These are phyloP conservation scores for Merluccius polli DNA, from an alignment of 2,797 vertebrate species.

Conservation along the genomic window DNA sequence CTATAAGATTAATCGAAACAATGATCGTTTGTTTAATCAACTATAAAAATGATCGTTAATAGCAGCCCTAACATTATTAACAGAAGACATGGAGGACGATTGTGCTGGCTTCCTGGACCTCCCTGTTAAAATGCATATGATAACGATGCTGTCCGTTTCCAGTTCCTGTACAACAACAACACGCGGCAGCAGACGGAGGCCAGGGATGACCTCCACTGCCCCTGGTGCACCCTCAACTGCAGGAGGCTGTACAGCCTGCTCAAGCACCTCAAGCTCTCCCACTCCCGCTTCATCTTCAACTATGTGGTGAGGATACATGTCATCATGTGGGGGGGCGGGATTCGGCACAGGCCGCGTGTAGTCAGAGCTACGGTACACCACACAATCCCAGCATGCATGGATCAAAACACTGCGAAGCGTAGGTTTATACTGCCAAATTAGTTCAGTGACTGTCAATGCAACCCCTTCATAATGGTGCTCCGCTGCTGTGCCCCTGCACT, in stretches of 20 bases:
- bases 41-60: too few relatives aligned
- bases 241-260: conserved; percentile 97
- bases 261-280: conserved; percentile 98
- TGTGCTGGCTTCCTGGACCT: background rate
- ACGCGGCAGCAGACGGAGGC: conserved; percentile 97
- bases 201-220: conserved; percentile 94
- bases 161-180: conserved; percentile 98
- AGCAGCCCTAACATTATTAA: too few relatives aligned
- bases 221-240: conserved; percentile 98
- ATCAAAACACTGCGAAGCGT: background rate
- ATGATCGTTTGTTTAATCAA: too few relatives aligned
- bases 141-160: conserved; percentile 23
- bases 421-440: background rate
- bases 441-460: background rate
- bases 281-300: conserved; percentile 98
- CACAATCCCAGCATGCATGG: background rate
- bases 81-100: background rate
- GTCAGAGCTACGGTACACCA: too few relatives aligned
- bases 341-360: too few relatives aligned
- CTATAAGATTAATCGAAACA: too few relatives aligned
- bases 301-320: conserved; percentile 84
- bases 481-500: too few relatives aligned
- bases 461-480: background rate
- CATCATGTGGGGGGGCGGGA: background rate
- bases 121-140: background rate